Percentiles rank a stretch among this genome's conserved stretches.
Evolutionary conservation across 2,888 invertebrate genomes (phyloP).

Genomic region (Trimorus sp.): DNA sequence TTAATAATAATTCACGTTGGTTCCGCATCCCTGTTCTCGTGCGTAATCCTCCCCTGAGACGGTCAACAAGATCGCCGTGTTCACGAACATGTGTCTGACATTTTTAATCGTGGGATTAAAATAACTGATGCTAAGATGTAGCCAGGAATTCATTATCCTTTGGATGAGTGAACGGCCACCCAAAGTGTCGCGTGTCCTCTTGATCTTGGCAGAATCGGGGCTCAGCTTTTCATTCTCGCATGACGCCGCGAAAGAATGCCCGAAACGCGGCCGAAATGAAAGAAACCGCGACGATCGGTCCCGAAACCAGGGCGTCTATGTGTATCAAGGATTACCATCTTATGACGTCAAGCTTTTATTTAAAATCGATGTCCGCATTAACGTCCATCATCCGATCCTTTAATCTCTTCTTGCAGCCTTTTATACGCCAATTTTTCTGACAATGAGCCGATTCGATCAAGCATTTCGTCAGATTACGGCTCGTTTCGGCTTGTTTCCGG

Average conservation of each 20-base stretch:
- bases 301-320: constrained; percentile 29
- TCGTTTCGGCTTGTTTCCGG: too few species aligned
- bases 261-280: constrained; percentile 34
- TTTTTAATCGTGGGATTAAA: constrained; percentile 80
- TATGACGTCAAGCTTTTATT: constrained; percentile 56
- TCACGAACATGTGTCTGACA: constrained; percentile 80
- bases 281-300: constrained; percentile 29
- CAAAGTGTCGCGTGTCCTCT: constrained; percentile 76
- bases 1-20: constrained; percentile 60
- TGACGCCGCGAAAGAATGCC: constrained; percentile 15
- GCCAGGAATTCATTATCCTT: constrained; percentile 75
- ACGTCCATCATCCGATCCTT: constrained; percentile 58
- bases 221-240: constrained; percentile 50
- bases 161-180: constrained; percentile 75
- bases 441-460: constrained; percentile 40
- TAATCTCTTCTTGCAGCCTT: constrained; percentile 49
- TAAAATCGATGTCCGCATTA: constrained; percentile 61
- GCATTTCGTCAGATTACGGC: constrained; percentile 34
- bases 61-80: constrained; percentile 68
- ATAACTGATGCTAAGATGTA: constrained; percentile 79
- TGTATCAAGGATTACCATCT: constrained; percentile 59
- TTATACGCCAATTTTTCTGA: constrained; percentile 54
- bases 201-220: constrained; percentile 56
- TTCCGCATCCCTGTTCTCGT: constrained; percentile 65
- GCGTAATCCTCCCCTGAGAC: constrained; percentile 72